Conservation (phyloP, 2,113 vertebrate genomes). For the Phodopus roborovskii region DNA sequence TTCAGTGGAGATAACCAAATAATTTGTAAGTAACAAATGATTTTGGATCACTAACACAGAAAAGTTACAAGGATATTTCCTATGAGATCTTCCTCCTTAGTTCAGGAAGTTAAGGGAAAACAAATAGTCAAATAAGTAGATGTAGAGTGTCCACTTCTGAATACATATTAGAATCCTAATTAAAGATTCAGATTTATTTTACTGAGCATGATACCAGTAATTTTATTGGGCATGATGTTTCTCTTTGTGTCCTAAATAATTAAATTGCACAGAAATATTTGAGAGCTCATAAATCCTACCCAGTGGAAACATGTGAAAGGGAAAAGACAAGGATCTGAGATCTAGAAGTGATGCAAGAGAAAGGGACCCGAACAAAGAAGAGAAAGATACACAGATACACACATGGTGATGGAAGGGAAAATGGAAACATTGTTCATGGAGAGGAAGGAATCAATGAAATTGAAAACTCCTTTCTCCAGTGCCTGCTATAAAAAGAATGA, state of each 20-base stretch:
- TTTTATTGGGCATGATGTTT: background rate
- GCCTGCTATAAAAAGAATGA: background rate
- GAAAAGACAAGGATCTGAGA: background rate
- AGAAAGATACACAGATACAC: background rate
- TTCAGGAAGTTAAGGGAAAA: background rate
- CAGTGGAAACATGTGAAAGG: background rate
- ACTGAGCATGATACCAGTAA: background rate
- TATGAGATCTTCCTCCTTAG: background rate
- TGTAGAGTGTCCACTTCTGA: background rate
- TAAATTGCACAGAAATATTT: background rate
- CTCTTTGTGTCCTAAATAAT: background rate
- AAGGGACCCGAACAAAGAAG: background rate
- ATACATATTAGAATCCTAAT: background rate
- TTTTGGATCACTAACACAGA: background rate
- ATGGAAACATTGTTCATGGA: background rate
- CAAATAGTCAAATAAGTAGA: background rate
- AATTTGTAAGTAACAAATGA: background rate
- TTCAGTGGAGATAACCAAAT: background rate
- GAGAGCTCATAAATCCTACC: background rate
- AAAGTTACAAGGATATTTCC: background rate
- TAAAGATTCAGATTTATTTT: background rate
- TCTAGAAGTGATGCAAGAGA: background rate
- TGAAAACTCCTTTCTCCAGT: background rate
- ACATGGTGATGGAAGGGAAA: background rate
- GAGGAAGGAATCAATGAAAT: constrained; percentile 40